A percentile compares a stretch with the other conserved stretches of the same genome.
phyloP scores from a whole-genome alignment of 1,140 invertebrate genomes.

The Scaptomyza graminum region DNA sequence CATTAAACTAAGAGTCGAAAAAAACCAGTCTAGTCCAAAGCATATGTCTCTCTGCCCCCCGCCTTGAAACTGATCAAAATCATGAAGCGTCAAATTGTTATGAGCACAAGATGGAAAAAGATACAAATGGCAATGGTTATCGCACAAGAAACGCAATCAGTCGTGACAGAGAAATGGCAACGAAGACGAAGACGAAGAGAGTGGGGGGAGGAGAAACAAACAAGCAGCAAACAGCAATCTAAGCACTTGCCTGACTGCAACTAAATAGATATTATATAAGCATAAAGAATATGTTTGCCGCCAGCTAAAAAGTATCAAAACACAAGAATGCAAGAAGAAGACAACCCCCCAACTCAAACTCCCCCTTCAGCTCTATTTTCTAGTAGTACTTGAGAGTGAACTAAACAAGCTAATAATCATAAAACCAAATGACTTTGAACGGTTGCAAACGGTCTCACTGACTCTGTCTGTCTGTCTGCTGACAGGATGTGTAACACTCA shows the following conservation, averaged over 20 bases:
- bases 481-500: slow-evolving; percentile 27
- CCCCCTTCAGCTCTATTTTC: neutral
- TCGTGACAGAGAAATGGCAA: slow-evolving; percentile 57
- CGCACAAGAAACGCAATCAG: slow-evolving; percentile 73
- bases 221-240: slow-evolving; percentile 47
- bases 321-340: slow-evolving; percentile 7
- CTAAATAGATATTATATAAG: slow-evolving; percentile 82
- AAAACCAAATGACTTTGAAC: slow-evolving; percentile 84
- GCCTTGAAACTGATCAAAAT: slow-evolving; percentile 50
- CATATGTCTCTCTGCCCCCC: slow-evolving; percentile 32
- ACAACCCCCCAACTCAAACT: neutral
- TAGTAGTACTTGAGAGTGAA: slow-evolving; percentile 61
- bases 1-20: neutral
- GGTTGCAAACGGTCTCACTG: slow-evolving; percentile 57
- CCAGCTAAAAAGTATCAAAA: slow-evolving; percentile 29
- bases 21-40: slow-evolving; percentile 1
- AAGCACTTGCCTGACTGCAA: slow-evolving; percentile 78
- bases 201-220: slow-evolving; percentile 20
- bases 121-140: slow-evolving; percentile 77
- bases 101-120: slow-evolving; percentile 69
- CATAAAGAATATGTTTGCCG: slow-evolving; percentile 80
- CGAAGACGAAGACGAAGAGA: slow-evolving; percentile 17
- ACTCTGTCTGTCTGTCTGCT: slow-evolving; percentile 33
- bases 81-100: slow-evolving; percentile 83
- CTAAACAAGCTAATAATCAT: slow-evolving; percentile 84